Conservation (phyloP, 2,797 vertebrate species). For the Enteromius argenteus region DNA sequence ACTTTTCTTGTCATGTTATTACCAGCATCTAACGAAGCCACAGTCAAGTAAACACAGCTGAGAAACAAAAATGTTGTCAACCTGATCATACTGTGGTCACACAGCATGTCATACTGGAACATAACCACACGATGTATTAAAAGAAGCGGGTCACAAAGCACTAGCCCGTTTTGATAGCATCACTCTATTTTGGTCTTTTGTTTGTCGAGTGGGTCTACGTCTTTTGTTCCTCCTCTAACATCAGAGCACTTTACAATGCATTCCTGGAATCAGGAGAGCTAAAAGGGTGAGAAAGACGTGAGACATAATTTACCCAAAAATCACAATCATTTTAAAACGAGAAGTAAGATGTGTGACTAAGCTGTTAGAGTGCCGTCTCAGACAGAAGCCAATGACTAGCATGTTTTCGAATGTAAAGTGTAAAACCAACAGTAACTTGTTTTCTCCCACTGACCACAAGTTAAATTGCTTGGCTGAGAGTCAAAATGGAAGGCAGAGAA, state of each 20-base stretch:
- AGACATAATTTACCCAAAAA: conserved; percentile 42
- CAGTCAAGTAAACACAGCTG: background rate
- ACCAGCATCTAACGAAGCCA: background rate
- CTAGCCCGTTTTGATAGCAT: background rate
- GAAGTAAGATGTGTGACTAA: conserved; percentile 13
- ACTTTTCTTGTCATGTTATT: background rate
- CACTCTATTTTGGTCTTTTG: conserved; percentile 53
- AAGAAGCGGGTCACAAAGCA: background rate
- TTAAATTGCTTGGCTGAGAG: conserved; percentile 34
- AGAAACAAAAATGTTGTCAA: background rate
- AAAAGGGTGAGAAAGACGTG: conserved; percentile 37
- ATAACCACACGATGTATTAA: conserved; percentile 1
- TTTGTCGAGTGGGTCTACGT: conserved; percentile 33
- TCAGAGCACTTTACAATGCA: conserved; percentile 51
- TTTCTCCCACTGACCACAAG: background rate
- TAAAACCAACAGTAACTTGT: background rate
- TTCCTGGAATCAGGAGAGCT: conserved; percentile 54
- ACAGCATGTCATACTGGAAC: background rate
- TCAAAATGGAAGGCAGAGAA: conserved; percentile 36
- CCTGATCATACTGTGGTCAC: background rate
- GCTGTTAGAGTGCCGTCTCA: background rate
- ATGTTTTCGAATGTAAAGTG: background rate
- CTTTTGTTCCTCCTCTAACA: conserved; percentile 58
- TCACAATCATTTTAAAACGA: background rate
- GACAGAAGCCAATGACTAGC: background rate